Evolutionary conservation across 2,888 invertebrate species (phyloP).

Genomic region (Micoletzkya japonica): DNA sequence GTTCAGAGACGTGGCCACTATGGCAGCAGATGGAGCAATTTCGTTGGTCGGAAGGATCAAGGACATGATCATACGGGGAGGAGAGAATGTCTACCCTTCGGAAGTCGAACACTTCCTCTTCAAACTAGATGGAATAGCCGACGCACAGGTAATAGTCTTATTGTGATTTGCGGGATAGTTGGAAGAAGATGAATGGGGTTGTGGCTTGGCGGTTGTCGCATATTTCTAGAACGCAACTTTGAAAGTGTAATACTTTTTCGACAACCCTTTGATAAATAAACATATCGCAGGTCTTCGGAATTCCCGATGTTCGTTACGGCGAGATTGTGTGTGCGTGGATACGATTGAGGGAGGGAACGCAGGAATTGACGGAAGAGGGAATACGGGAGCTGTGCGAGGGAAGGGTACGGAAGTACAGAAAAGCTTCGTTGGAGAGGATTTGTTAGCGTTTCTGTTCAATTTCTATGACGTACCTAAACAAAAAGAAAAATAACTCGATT

Average conservation of each 20-base stretch:
- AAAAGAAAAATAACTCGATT: too few species aligned
- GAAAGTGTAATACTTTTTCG: too few species aligned
- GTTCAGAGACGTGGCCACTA: conserved; percentile 22
- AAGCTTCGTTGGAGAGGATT: too few species aligned
- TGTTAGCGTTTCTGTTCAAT: too few species aligned
- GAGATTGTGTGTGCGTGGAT: conserved; percentile 69
- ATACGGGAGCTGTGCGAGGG: conserved; percentile 69
- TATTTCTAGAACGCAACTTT: too few species aligned
- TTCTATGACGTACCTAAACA: too few species aligned
- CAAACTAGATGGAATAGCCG: conserved; percentile 66
- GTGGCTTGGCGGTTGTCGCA: too few species aligned
- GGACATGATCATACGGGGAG: conserved; percentile 63
- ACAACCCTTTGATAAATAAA: too few species aligned
- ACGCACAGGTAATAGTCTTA: conserved; percentile 65
- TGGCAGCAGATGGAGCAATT: conserved; percentile 10
- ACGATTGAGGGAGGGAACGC: conserved; percentile 69
- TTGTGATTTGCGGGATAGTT: too few species aligned
- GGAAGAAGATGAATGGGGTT: too few species aligned
- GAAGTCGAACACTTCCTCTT: conserved; percentile 68
- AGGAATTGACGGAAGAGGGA: conserved; percentile 69
- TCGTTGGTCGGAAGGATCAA: conserved; percentile 7
- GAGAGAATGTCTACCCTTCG: conserved; percentile 69
- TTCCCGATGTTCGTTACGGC: conserved; percentile 68
- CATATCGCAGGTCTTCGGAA: conserved; percentile 65
- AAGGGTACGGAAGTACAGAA: conserved; percentile 65